These are phyloP conservation scores for Eupleurogrammus muticus DNA, from an alignment of 2,797 vertebrate species.

Conservation along the genomic window DNA sequence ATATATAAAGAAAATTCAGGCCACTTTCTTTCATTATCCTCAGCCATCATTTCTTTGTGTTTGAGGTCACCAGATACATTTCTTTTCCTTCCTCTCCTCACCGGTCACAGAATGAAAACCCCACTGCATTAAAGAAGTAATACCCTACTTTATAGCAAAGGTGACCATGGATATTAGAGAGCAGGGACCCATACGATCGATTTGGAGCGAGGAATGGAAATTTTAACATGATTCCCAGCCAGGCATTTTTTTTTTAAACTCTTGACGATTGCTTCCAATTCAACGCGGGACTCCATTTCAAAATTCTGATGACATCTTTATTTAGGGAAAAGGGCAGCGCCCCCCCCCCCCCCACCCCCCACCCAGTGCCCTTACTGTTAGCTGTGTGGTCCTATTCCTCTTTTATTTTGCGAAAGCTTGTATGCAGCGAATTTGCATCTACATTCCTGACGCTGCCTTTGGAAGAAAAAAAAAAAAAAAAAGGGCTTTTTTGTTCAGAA, in stretches of 20 bases:
- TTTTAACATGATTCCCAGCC: constrained; percentile 73
- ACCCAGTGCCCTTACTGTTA: constrained; percentile 9
- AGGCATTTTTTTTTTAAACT: constrained; percentile 72
- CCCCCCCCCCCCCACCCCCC: no score
- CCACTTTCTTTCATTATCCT: constrained; percentile 62
- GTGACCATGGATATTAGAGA: constrained; percentile 78
- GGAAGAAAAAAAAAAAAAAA: constrained; percentile 10
- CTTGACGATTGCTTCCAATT: constrained; percentile 66
- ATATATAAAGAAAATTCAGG: constrained; percentile 45
- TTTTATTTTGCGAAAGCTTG: constrained; percentile 47
- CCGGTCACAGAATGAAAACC: constrained; percentile 64
- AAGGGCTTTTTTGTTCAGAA: constrained; percentile 59
- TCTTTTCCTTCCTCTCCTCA: constrained; percentile 64
- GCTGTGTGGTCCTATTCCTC: constrained; percentile 58
- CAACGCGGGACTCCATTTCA: constrained; percentile 38
- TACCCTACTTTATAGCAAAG: constrained; percentile 74
- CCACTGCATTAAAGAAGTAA: constrained; percentile 69
- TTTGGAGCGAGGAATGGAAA: constrained; percentile 73
- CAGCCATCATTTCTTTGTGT: constrained; percentile 61
- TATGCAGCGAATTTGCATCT: constrained; percentile 68
- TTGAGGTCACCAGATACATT: constrained; percentile 69
- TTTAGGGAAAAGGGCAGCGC: constrained; percentile 34
- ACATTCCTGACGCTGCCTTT: constrained; percentile 57
- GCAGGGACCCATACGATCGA: constrained; percentile 73
- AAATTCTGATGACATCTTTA: constrained; percentile 63